Conservation (phyloP, 2,113 vertebrate species). For the Ancistrus triradiatus region DNA sequence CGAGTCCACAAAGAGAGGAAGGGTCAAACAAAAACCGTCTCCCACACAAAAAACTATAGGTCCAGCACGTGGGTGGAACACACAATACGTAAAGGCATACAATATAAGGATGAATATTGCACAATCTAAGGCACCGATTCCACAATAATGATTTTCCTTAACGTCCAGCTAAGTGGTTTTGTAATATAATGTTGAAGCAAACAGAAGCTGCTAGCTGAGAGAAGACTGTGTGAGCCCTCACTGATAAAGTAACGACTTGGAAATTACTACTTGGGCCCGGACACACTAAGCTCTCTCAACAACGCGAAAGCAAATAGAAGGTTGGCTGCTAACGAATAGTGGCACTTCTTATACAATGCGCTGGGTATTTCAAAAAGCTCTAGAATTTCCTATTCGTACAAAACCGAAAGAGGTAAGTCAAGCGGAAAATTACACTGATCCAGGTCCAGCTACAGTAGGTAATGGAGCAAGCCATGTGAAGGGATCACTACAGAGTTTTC, state of each 20-base stretch:
- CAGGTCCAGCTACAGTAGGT: slow-evolving; percentile 1
- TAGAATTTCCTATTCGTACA: slow-evolving; percentile 16
- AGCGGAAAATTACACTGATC: slow-evolving; percentile 17
- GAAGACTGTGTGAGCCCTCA: background rate
- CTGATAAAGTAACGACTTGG: background rate
- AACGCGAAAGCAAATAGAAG: background rate
- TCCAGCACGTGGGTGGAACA: background rate
- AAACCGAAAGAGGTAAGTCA: slow-evolving; percentile 4
- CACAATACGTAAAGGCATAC: no score
- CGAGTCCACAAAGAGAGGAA: no score
- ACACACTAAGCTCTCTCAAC: slow-evolving; percentile 17
- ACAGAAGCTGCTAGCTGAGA: background rate
- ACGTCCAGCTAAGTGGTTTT: slow-evolving; percentile 1
- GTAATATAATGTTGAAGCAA: background rate
- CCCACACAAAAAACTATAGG: no score
- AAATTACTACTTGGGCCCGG: slow-evolving; percentile 8
- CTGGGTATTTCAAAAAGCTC: background rate
- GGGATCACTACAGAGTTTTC: background rate
- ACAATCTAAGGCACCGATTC: background rate
- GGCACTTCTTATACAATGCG: background rate
- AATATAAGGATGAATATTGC: background rate
- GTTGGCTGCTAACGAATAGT: background rate
- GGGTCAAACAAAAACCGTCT: no score
- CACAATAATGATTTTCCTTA: background rate
- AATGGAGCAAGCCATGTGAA: background rate